Percentiles rank a stretch among this genome's conserved stretches.
phyloP scores from a whole-genome alignment of 1,140 invertebrate species.

The Zaprionus nigranus region DNA sequence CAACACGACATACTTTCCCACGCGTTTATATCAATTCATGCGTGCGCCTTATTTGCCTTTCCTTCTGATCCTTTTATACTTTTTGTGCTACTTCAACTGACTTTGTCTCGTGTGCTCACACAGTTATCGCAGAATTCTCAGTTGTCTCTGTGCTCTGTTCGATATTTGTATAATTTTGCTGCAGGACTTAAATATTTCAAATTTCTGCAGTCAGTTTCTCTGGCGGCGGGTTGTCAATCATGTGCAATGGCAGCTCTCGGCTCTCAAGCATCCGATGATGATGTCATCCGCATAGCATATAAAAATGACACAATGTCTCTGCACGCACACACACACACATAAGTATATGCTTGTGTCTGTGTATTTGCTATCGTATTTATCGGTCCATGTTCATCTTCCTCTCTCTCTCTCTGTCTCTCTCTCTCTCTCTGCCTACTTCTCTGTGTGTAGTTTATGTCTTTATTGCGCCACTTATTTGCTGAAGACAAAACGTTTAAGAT shows the following conservation, averaged over 20 bases:
- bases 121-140: background rate
- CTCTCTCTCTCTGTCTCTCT: background rate
- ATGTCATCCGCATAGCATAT: slow-evolving; percentile 50
- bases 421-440: no score
- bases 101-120: background rate
- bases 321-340: slow-evolving; percentile 13
- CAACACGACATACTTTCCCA: slow-evolving; percentile 4
- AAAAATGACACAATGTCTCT: slow-evolving; percentile 40
- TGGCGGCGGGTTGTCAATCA: slow-evolving; percentile 67
- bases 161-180: slow-evolving; percentile 65
- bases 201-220: slow-evolving; percentile 53
- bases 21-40: slow-evolving; percentile 62
- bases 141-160: slow-evolving; percentile 21
- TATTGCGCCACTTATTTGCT: slow-evolving; percentile 54
- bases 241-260: slow-evolving; percentile 53
- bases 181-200: slow-evolving; percentile 67
- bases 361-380: slow-evolving; percentile 34
- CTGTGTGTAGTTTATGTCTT: slow-evolving; percentile 53
- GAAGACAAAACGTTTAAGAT: slow-evolving; percentile 26
- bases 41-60: slow-evolving; percentile 25
- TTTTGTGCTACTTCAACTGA: background rate
- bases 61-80: slow-evolving; percentile 1
- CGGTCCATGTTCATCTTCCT: slow-evolving; percentile 46
- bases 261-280: slow-evolving; percentile 19
- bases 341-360: slow-evolving; percentile 6